phyloP scores from a whole-genome alignment of 2,888 invertebrate species.

The Eristalis intricaria region DNA sequence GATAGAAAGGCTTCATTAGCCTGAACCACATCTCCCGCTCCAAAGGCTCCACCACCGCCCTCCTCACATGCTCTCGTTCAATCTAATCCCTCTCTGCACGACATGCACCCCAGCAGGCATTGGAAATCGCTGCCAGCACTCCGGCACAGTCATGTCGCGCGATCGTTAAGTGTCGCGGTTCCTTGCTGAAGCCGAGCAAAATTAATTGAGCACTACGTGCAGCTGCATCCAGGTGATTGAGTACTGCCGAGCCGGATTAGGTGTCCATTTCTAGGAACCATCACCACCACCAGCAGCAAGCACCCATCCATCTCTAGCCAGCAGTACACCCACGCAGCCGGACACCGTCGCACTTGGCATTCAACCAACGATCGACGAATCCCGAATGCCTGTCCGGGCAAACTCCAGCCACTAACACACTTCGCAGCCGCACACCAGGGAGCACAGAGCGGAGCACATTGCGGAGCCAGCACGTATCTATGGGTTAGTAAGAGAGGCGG shows the following conservation, averaged over 20 bases:
- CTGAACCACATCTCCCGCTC: too few species aligned
- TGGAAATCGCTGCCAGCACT: neutral
- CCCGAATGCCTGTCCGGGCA: neutral
- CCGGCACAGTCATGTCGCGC: neutral
- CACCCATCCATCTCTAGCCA: slow-evolving; percentile 40
- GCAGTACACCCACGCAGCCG: slow-evolving; percentile 67
- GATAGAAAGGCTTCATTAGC: too few species aligned
- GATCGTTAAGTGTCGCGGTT: neutral
- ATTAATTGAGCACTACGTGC: slow-evolving; percentile 37
- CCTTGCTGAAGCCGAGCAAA: slow-evolving; percentile 17
- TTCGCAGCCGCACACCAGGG: neutral
- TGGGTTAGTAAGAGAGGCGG: slow-evolving; percentile 67
- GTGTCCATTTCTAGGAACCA: neutral
- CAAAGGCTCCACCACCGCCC: too few species aligned
- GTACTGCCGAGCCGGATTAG: slow-evolving; percentile 1
- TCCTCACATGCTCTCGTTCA: too few species aligned
- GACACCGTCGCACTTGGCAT: slow-evolving; percentile 64
- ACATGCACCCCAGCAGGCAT: neutral
- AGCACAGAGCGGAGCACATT: neutral
- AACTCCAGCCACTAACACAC: neutral
- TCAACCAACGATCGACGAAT: slow-evolving; percentile 36
- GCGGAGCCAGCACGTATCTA: slow-evolving; percentile 40
- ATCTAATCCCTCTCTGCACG: neutral
- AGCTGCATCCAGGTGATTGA: slow-evolving; percentile 40
- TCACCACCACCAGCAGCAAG: slow-evolving; percentile 12